Evolutionary conservation across 2,888 invertebrate species (phyloP).

Genomic region (Xestobium rufovillosum): DNA sequence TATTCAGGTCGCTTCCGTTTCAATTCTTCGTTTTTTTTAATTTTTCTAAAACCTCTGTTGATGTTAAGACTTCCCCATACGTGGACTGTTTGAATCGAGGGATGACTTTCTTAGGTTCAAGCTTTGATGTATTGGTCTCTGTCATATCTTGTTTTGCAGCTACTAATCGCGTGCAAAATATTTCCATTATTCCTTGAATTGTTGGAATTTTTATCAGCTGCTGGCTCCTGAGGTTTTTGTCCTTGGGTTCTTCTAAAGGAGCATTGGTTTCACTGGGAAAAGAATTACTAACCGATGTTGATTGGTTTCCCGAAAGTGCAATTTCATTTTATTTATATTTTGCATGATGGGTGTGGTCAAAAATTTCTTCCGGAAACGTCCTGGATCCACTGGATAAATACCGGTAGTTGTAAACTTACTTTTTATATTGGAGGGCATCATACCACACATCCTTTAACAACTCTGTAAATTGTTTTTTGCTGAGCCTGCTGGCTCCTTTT

Average conservation of each 20-base stretch:
- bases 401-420: conserved; percentile 3
- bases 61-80: conserved; percentile 6
- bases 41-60: conserved; percentile 3
- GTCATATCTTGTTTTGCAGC: too few species aligned
- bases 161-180: too few species aligned
- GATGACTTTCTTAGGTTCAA: conserved; percentile 4
- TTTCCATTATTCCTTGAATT: too few species aligned
- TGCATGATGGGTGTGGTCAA: conserved; percentile 4
- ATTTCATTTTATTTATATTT: conserved; percentile 4
- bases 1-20: too few species aligned
- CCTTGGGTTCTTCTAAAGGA: too few species aligned
- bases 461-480: conserved; percentile 1
- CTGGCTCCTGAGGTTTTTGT: too few species aligned
- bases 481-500: conserved; percentile 3
- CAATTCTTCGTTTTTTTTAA: conserved; percentile 4
- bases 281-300: too few species aligned
- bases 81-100: conserved; percentile 4
- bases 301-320: too few species aligned
- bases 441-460: not conserved
- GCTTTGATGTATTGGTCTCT: not conserved
- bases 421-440: not conserved
- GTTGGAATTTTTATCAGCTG: too few species aligned
- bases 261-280: too few species aligned
- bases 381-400: conserved; percentile 1
- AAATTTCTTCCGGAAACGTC: conserved; percentile 4